Evolutionary conservation across 1,140 invertebrate species (phyloP).

Genomic region (Caerostris darwini): DNA sequence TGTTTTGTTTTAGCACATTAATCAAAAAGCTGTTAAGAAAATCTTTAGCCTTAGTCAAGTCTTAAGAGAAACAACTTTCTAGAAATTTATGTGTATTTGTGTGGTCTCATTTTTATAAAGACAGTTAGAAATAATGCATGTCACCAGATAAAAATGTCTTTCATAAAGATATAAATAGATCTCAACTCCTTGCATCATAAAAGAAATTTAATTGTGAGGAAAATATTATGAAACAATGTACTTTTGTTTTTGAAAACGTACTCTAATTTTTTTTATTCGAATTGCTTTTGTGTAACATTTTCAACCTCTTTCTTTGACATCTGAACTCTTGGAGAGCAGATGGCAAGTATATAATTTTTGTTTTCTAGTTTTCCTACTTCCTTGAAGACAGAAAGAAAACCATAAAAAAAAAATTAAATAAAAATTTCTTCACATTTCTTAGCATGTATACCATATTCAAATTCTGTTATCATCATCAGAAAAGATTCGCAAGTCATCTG

Average conservation of each 20-base stretch:
- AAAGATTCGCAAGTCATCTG: neutral
- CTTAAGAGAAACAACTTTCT: too few species aligned
- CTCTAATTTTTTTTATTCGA: neutral
- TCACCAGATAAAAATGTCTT: too few species aligned
- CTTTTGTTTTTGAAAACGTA: neutral
- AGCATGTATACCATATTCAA: neutral
- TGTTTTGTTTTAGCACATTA: too few species aligned
- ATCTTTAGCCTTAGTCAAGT: too few species aligned
- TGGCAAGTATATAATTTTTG: neutral
- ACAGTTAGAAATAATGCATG: too few species aligned
- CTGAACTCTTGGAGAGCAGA: neutral
- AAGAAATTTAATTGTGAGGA: too few species aligned
- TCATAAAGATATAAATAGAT: too few species aligned
- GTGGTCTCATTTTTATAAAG: too few species aligned
- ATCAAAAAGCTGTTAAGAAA: too few species aligned
- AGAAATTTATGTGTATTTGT: too few species aligned
- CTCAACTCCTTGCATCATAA: too few species aligned
- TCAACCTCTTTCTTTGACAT: neutral
- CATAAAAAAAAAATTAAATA: neutral
- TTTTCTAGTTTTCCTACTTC: slow-evolving; percentile 5
- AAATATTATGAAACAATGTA: neutral
- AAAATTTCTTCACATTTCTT: neutral
- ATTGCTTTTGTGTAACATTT: neutral
- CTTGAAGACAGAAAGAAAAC: neutral
- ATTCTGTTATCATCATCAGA: neutral